Base-by-base conservation (phyloP, 1,140 invertebrate genomes). In the Papilio glaucus region DNA sequence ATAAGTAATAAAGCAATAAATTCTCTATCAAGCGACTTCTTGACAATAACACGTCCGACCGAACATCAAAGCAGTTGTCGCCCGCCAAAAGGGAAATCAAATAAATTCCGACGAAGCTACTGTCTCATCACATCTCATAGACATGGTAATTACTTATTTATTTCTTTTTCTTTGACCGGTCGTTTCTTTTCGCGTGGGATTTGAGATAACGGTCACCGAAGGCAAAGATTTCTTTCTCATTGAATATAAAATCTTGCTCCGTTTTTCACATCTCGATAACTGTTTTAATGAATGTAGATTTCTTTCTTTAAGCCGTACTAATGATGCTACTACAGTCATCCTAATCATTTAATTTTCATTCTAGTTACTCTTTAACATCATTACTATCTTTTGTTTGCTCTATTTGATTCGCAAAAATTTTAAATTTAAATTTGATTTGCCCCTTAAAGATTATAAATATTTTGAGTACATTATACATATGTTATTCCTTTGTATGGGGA, bases 1-100 rank as follows among this genome's bases (percentile, higher is more conserved):
- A 49, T 21, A 49, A 49, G 18, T 10, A 49, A 21, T 21, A 49
- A 49, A 12, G 10, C 7, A 60, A 60, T 60, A 62, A 62, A 38
- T 0, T 62, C 8, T n/a, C n/a, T 62, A 37, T 37, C 61, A 3
- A 6, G 33, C n/a, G n/a, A 62, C 13, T 62, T 33, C n/a, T 12
- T 6, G 33, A 21, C 62, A 61, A 61, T 33, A 61, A 33, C 33
- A 65, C 2, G 37, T 33, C 10, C 62, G 15, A 41, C 9, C 7
- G 9, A 65, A 65, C 37, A 65, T 65, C 62, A 65, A 65, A 65
- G 62, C 18, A 65, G 62, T 37, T 12, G 8, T 65, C n/a, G n/a
- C 7, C 29, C 62, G 33, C 62, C 7, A 39, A 41, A n/a, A 61
- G 60, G 10, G 29, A 37, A 65, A 65, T 41, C 33, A 21, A 65